Evolutionary conservation across 2,113 vertebrate species (phyloP), one percentile per base, ranked within the genome.

Genomic region (Donacobius atricapilla): DNA sequence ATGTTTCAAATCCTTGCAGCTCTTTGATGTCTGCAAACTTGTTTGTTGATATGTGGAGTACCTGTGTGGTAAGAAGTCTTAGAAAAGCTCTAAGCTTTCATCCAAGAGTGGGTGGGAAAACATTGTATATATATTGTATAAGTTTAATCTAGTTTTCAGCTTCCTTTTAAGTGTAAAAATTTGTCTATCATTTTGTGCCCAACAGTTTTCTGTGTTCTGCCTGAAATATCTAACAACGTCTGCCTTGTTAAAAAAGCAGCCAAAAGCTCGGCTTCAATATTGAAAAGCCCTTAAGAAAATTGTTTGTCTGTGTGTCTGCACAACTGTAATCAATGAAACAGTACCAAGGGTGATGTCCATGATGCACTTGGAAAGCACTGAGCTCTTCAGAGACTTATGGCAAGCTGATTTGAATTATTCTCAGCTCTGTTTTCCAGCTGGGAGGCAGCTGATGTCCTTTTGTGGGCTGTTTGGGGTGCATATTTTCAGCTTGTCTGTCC

Each of bases 71-170:
- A 86, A 95, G 72, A 78, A 51, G n/a, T 47, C 64, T 83, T 58
- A 63, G 42, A 70, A 45, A 39, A 86, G 79, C 75, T 87, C 79
- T 65, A 80, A 83, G 50, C 87, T 95, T 93, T 95, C 63, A 91
- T 96, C 89, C 23, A 1, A 57, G 89, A 91, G 91, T 93, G 82
- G 91, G 73, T 91, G 91, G 81, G 50, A 85, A 89, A 92, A 37
- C 10, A 39, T 0, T 89, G 47, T 45, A 15, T 54, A 18, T 65
- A n/a, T 80, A 69, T 72, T 87, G 56, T 44, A 27, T 93, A 64
- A 47, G 75, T 96, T 94, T 79, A 94, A 96, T 92, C 89, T 94
- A 94, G 95, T 66, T 92, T 94, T 80, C 75, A 51, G 30, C 68
- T 89, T 92, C 50, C 93, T 93, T 94, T 93, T 76, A 95, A 94